Evolutionary conservation across 2,888 invertebrate species (phyloP).

Genomic region (Unio delphinus): DNA sequence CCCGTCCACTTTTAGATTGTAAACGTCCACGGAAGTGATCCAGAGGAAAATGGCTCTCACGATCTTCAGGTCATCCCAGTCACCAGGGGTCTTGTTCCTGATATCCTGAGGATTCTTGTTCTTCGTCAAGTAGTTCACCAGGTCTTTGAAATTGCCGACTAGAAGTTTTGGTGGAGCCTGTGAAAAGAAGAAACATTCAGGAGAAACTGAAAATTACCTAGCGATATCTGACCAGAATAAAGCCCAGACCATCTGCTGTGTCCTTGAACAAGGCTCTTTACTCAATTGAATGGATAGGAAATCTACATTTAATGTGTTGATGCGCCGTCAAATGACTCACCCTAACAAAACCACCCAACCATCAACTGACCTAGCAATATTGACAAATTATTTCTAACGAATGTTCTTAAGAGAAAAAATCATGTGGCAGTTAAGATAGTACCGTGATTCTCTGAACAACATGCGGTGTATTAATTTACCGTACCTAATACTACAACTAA

Average conservation of each 20-base stretch:
- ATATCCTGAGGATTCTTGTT: slow-evolving; percentile 8
- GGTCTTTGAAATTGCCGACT: slow-evolving; percentile 51
- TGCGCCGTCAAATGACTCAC: too few relatives aligned
- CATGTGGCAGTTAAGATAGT: too few relatives aligned
- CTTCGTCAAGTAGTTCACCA: slow-evolving; percentile 49
- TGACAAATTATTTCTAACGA: too few relatives aligned
- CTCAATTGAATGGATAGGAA: not conserved
- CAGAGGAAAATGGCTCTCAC: slow-evolving; percentile 63
- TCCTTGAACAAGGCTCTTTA: too few relatives aligned
- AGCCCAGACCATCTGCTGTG: too few relatives aligned
- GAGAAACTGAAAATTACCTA: not conserved
- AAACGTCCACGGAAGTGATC: slow-evolving; percentile 65
- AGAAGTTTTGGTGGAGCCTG: slow-evolving; percentile 51
- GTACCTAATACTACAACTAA: too few relatives aligned
- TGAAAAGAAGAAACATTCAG: not conserved
- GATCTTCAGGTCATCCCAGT: slow-evolving; percentile 51
- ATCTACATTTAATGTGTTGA: not conserved
- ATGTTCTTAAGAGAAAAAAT: too few relatives aligned
- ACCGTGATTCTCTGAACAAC: too few relatives aligned
- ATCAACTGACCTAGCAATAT: too few relatives aligned
- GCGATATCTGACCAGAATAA: not conserved
- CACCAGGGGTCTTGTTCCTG: slow-evolving; percentile 5
- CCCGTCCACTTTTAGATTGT: slow-evolving; percentile 52
- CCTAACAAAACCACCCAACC: too few relatives aligned
- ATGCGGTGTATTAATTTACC: too few relatives aligned